Conservation (phyloP, 2,113 vertebrate species). For the Oryzias curvinotus region DNA sequence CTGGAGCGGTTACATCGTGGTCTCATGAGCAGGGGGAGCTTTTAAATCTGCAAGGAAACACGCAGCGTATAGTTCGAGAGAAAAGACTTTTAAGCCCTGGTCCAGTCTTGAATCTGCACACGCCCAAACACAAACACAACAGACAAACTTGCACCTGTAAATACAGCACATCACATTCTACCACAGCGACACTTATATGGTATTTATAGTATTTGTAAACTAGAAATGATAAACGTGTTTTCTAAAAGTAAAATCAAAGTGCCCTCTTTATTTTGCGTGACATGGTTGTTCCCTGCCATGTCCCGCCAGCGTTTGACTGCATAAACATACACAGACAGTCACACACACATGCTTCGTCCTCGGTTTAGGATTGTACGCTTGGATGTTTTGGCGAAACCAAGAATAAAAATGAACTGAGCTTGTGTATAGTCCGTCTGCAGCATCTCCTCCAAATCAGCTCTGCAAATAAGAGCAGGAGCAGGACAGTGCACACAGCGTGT, state of each 20-base stretch:
- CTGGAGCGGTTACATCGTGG: not conserved
- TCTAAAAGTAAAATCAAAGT: conserved; percentile 34
- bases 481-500: conserved; percentile 34
- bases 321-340: conserved; percentile 5
- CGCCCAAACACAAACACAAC: conserved; percentile 46
- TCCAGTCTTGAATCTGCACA: conserved; percentile 43
- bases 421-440: not conserved
- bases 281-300: conserved; percentile 13
- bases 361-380: conserved; percentile 39
- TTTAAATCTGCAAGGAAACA: conserved; percentile 26
- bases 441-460: conserved; percentile 14
- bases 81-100: not conserved
- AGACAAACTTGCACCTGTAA: conserved; percentile 55
- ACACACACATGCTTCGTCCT: conserved; percentile 28
- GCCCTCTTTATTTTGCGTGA: conserved; percentile 16
- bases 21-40: conserved; percentile 6
- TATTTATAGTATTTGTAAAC: conserved; percentile 38
- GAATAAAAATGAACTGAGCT: conserved; percentile 16
- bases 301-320: conserved; percentile 5
- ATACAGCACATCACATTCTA: conserved; percentile 65
- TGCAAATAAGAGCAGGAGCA: conserved; percentile 24
- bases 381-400: conserved; percentile 59
- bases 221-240: conserved; percentile 35
- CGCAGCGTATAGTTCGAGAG: conserved; percentile 2
- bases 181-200: conserved; percentile 57